phyloP scores from a whole-genome alignment of 2,113 vertebrate species.

The Epinephelus cyanopodus region DNA sequence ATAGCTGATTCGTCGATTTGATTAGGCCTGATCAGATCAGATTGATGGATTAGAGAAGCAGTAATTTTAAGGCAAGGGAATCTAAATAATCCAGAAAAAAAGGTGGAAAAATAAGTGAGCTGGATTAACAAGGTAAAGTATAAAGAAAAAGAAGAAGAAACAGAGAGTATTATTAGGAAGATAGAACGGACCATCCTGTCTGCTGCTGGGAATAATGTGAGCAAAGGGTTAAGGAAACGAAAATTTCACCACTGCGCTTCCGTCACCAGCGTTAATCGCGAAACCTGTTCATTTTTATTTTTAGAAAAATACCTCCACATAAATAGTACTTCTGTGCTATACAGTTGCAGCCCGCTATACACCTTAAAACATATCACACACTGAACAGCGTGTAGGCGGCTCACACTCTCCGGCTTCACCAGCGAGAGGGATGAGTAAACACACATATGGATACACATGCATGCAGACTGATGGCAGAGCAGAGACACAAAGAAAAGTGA shows the following conservation, averaged over 20 bases:
- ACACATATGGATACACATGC: slow-evolving; percentile 34
- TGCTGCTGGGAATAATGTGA: background rate
- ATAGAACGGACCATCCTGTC: background rate
- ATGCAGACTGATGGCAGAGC: background rate
- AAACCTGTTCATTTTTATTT: slow-evolving; percentile 26
- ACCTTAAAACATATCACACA: slow-evolving; percentile 37
- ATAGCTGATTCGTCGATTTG: too few relatives aligned
- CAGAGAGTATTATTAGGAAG: background rate
- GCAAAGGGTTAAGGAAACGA: background rate
- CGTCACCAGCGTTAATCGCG: slow-evolving; percentile 6
- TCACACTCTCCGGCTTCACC: slow-evolving; percentile 26
- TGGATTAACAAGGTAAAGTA: background rate
- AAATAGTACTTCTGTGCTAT: slow-evolving; percentile 15
- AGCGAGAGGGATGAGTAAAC: slow-evolving; percentile 57
- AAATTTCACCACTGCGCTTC: background rate
- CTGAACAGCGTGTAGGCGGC: slow-evolving; percentile 49
- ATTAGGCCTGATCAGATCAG: too few relatives aligned
- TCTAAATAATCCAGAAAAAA: too few relatives aligned
- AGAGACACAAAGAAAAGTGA: background rate
- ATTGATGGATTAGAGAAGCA: too few relatives aligned
- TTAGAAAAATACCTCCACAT: slow-evolving; percentile 7
- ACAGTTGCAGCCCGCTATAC: slow-evolving; percentile 4
- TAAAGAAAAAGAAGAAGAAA: background rate
- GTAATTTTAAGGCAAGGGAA: background rate
- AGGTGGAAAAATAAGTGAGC: too few relatives aligned